phyloP scores from a whole-genome alignment of 2,113 vertebrate species.

The Bubo scandiacus region DNA sequence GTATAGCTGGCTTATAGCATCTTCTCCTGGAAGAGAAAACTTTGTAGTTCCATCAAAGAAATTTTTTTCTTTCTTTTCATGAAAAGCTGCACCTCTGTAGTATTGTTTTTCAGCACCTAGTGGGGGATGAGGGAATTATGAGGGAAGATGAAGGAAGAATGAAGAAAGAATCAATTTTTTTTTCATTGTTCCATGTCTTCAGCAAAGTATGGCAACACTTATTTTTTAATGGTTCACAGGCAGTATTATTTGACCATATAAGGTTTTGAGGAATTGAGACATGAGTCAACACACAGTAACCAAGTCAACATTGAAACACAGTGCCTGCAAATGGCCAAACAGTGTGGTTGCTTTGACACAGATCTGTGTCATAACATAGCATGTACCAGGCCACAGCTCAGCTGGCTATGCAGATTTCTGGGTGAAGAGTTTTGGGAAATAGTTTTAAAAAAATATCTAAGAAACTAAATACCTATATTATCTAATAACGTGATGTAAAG shows the following conservation, averaged over 20 bases:
- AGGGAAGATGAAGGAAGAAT: not conserved
- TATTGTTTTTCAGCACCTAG: not conserved
- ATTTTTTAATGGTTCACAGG: not conserved
- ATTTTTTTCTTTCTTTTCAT: not conserved
- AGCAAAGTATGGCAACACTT: not conserved
- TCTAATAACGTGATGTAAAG: not conserved
- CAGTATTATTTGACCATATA: constrained; percentile 1
- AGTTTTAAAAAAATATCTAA: not conserved
- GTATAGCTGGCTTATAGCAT: not conserved
- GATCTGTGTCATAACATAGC: not conserved
- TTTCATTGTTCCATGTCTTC: not conserved
- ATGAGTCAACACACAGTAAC: constrained; percentile 40
- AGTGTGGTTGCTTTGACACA: not conserved
- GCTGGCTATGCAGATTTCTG: not conserved
- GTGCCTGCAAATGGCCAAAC: not conserved
- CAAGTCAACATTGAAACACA: constrained; percentile 26
- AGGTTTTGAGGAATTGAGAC: not conserved
- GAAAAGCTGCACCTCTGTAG: not conserved
- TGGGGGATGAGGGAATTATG: not conserved
- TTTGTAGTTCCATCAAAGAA: not conserved
- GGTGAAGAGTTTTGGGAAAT: not conserved
- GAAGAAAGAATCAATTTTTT: not conserved
- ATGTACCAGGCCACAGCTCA: accelerated
- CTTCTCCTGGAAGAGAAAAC: not conserved
- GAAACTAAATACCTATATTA: not conserved